phyloP scores from a whole-genome alignment of 2,113 vertebrate genomes.

The Forbesichthys agassizii region DNA sequence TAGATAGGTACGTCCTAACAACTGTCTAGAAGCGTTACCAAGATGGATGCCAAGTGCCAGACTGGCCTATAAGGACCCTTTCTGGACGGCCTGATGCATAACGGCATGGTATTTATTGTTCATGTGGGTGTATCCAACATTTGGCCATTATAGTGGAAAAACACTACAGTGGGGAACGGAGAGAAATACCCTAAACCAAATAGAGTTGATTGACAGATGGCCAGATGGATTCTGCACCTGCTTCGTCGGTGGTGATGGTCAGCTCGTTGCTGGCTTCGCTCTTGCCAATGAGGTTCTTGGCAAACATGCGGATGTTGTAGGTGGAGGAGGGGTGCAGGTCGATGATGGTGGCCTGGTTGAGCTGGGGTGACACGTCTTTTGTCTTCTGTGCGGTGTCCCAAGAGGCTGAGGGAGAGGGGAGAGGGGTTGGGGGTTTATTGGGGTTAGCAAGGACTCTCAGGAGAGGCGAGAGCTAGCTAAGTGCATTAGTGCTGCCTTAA shows the following conservation, averaged over 20 bases:
- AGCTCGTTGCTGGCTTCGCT: conserved; percentile 99
- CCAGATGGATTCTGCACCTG: conserved; percentile 75
- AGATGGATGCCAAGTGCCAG: too few relatives aligned
- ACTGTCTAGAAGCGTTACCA: too few relatives aligned
- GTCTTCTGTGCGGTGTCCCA: conserved; percentile 99
- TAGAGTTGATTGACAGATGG: too few relatives aligned
- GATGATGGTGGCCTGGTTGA: conserved; percentile 99
- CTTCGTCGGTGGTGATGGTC: conserved; percentile 97
- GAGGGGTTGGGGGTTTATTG: conserved; percentile 38
- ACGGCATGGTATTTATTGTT: background rate
- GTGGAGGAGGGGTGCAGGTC: conserved; percentile 98
- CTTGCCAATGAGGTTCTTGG: conserved; percentile 97
- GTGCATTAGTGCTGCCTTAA: conserved; percentile 28
- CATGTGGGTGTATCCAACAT: background rate
- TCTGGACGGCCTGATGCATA: background rate
- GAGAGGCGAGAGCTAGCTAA: conserved; percentile 43
- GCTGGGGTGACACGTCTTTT: conserved; percentile 97
- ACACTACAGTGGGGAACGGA: too few relatives aligned
- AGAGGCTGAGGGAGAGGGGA: conserved; percentile 79
- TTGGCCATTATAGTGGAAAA: background rate
- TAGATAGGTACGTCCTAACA: too few relatives aligned
- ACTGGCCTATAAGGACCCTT: too few relatives aligned
- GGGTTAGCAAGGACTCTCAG: conserved; percentile 28
- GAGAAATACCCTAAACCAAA: too few relatives aligned
- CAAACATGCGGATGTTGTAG: conserved; percentile 99